Conservation (phyloP, 1,140 invertebrate species). For the Leptonema lineaticorne region DNA sequence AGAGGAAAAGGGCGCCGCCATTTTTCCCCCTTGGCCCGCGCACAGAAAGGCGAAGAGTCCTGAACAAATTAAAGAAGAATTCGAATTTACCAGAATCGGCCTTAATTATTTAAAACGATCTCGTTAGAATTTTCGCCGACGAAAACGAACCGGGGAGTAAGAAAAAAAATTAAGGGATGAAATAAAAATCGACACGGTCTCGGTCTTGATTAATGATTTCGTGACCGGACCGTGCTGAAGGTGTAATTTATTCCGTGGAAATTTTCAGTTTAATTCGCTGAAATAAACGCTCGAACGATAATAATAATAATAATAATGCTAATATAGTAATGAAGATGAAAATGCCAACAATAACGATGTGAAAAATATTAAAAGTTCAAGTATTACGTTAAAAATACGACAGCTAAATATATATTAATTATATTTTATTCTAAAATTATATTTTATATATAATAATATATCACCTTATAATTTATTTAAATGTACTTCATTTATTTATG, state of each 20-base stretch:
- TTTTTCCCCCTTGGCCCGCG: not conserved
- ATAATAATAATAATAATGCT: too few species aligned
- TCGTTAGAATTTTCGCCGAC: conserved; percentile 14
- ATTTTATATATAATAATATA: too few species aligned
- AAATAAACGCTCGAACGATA: conserved; percentile 6
- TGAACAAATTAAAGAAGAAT: conserved; percentile 12
- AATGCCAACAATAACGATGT: too few species aligned
- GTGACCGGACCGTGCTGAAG: conserved; percentile 11
- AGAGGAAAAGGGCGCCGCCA: too few species aligned
- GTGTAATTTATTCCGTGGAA: conserved; percentile 13
- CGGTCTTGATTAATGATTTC: conserved; percentile 17
- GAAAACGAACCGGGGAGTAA: not conserved
- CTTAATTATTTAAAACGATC: conserved; percentile 18
- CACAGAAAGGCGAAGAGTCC: too few species aligned
- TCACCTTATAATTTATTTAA: too few species aligned
- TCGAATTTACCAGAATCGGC: conserved; percentile 6
- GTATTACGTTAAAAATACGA: too few species aligned
- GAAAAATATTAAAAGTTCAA: too few species aligned
- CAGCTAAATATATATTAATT: too few species aligned
- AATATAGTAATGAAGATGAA: too few species aligned
- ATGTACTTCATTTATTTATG: too few species aligned
- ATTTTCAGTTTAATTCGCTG: conserved; percentile 15
- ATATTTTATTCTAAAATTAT: too few species aligned
- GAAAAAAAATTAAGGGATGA: not conserved
- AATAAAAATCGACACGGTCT: not conserved